Evolutionary conservation across 2,888 invertebrate species (phyloP).

Genomic region (Drosophila barbarae): DNA sequence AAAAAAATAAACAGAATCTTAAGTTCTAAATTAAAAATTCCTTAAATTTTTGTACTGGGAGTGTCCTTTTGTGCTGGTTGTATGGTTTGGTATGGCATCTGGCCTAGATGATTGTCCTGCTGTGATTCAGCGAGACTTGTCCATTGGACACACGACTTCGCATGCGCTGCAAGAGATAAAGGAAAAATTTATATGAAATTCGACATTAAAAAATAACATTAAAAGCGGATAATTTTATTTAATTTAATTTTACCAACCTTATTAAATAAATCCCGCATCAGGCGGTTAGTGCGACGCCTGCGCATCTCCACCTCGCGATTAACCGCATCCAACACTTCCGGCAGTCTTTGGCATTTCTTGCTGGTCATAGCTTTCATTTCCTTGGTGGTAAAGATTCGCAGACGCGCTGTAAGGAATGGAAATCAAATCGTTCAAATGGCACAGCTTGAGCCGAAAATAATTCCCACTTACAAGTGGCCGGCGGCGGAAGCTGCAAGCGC

Average conservation of each 20-base stretch:
- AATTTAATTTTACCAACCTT: slow-evolving; percentile 80
- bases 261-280: slow-evolving; percentile 88
- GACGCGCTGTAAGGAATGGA: slow-evolving; percentile 75
- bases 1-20: background rate
- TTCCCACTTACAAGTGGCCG: slow-evolving; percentile 75
- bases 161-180: slow-evolving; percentile 67
- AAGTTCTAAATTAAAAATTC: background rate
- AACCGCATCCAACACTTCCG: slow-evolving; percentile 86
- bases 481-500: slow-evolving; percentile 74
- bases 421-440: background rate
- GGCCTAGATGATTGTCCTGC: slow-evolving; percentile 74
- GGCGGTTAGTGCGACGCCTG: slow-evolving; percentile 84
- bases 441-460: background rate
- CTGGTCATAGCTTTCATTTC: slow-evolving; percentile 83
- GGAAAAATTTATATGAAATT: background rate
- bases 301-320: slow-evolving; percentile 83
- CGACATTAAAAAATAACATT: no score
- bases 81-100: background rate
- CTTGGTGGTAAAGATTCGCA: slow-evolving; percentile 81
- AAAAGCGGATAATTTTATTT: no score
- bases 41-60: slow-evolving; percentile 10
- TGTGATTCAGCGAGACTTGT: slow-evolving; percentile 77
- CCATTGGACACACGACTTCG: slow-evolving; percentile 77
- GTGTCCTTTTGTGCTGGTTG: background rate
- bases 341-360: slow-evolving; percentile 84